Percentiles rank a stretch among this genome's conserved stretches.
These are phyloP conservation scores for Chrysochloris asiatica DNA, from an alignment of 2,113 vertebrate genomes.

Conservation along the genomic window DNA sequence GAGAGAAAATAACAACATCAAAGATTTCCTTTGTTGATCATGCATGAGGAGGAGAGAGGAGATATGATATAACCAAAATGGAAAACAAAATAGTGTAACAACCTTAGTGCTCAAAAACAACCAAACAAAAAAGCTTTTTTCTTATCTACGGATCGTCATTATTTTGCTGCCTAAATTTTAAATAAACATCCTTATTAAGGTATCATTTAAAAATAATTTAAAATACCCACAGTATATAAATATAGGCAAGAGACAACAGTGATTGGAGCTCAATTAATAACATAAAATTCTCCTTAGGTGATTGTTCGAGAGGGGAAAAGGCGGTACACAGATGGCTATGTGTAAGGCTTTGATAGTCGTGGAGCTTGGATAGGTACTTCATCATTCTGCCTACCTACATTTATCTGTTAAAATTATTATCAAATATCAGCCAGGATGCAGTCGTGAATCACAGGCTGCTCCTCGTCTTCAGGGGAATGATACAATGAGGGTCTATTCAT, in stretches of 20 bases:
- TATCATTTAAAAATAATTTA: conserved; percentile 19
- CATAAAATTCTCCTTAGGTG: conserved; percentile 80
- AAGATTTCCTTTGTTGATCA: conserved; percentile 54
- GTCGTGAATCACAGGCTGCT: conserved; percentile 89
- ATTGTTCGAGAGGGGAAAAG: conserved; percentile 67
- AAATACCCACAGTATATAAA: conserved; percentile 33
- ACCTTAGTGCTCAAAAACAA: neutral
- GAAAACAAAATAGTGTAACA: neutral
- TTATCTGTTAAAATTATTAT: conserved; percentile 99
- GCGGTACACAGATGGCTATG: conserved; percentile 86
- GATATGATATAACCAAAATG: conserved; percentile 10
- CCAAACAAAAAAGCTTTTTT: conserved; percentile 34
- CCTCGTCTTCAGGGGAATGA: conserved; percentile 88
- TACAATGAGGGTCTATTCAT: conserved; percentile 96
- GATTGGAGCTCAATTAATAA: conserved; percentile 81
- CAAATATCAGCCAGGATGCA: conserved; percentile 91
- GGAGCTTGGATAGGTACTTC: conserved; percentile 91
- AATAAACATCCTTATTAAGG: conserved; percentile 3
- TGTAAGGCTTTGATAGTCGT: conserved; percentile 92
- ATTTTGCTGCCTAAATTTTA: conserved; percentile 1
- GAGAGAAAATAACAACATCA: conserved; percentile 2
- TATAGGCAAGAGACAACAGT: conserved; percentile 68
- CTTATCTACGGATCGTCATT: neutral
- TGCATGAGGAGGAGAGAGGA: neutral
- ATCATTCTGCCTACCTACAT: conserved; percentile 96